Conservation (phyloP, 30 jellyfish, hydroid and myxozoan genomes). For the Turritopsis rubra region DNA sequence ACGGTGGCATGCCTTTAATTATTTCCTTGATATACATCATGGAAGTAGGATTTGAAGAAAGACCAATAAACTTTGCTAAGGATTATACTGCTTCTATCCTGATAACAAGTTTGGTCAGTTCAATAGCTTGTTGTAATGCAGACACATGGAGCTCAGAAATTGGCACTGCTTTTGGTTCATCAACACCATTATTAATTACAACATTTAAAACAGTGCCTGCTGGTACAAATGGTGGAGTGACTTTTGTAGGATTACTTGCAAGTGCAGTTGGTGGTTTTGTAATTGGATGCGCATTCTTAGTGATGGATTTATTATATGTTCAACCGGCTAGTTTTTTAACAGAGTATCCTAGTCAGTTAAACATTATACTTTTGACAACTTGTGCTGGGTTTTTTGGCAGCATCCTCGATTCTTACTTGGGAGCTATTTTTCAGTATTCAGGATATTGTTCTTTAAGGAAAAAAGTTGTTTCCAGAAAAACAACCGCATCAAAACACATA, state of each 20-base stretch:
- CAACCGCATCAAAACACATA: slow-evolving; percentile 39
- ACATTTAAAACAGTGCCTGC: slow-evolving; percentile 65
- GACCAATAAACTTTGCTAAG: slow-evolving; percentile 63
- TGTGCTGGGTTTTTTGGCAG: slow-evolving; percentile 79
- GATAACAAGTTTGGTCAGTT: slow-evolving; percentile 49
- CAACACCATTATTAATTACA: slow-evolving; percentile 67
- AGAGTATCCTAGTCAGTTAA: slow-evolving; percentile 78
- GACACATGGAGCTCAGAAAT: slow-evolving; percentile 95
- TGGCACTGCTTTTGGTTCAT: slow-evolving; percentile 76
- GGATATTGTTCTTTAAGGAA: slow-evolving; percentile 55
- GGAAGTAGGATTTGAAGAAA: slow-evolving; percentile 75
- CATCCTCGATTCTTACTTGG: slow-evolving; percentile 59
- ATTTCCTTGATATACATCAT: slow-evolving; percentile 43
- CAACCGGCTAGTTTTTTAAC: slow-evolving; percentile 13
- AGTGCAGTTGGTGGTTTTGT: slow-evolving; percentile 73
- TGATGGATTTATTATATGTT: slow-evolving; percentile 3
- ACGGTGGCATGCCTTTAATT: slow-evolving; percentile 65
- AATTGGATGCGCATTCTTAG: slow-evolving; percentile 46
- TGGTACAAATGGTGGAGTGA: slow-evolving; percentile 83
- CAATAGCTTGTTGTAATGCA: slow-evolving; percentile 83
- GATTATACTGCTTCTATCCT: slow-evolving; percentile 64
- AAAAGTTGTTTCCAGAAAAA: slow-evolving; percentile 59
- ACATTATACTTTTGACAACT: slow-evolving; percentile 35
- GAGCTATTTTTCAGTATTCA: slow-evolving; percentile 79
- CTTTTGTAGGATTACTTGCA: slow-evolving; percentile 57